A percentile compares a stretch with the other conserved stretches of the same genome.
phyloP scores from a whole-genome alignment of 1,140 invertebrate genomes.

The Eriosoma lanigerum region DNA sequence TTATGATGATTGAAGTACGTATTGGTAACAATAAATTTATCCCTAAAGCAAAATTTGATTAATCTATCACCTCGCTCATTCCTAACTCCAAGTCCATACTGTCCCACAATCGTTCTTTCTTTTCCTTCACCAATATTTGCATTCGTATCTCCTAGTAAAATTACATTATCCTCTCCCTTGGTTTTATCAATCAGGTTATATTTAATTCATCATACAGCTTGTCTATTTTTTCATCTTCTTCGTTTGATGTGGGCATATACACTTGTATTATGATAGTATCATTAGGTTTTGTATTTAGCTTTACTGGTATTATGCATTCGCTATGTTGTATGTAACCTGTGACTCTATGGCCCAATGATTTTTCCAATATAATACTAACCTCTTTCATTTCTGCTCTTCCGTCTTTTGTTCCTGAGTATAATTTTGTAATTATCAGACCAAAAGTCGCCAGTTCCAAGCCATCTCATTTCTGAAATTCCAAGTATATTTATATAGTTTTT shows the following conservation, averaged over 20 bases:
- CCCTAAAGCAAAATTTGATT: constrained; percentile 56
- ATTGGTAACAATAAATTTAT: constrained; percentile 56
- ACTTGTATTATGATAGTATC: constrained; percentile 57
- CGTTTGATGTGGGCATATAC: constrained; percentile 56
- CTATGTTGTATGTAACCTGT: not conserved
- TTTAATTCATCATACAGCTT: constrained; percentile 54
- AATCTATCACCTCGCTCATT: constrained; percentile 57
- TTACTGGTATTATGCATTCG: constrained; percentile 53
- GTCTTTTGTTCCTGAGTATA: not conserved
- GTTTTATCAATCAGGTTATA: constrained; percentile 11
- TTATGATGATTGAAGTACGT: constrained; percentile 56
- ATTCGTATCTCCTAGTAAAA: constrained; percentile 56
- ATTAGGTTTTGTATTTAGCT: constrained; percentile 50
- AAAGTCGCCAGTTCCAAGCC: too few relatives aligned
- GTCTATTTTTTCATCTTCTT: constrained; percentile 54
- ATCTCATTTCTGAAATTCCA: too few relatives aligned
- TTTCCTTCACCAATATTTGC: constrained; percentile 55
- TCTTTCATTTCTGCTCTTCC: not conserved
- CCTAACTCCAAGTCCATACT: constrained; percentile 55
- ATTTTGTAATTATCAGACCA: not conserved
- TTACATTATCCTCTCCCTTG: constrained; percentile 52
- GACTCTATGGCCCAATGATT: not conserved
- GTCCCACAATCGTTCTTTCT: constrained; percentile 34
- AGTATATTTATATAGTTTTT: too few relatives aligned
- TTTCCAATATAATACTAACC: not conserved